A percentile compares a stretch with the other conserved stretches of the same genome.
phyloP scores from a whole-genome alignment of 2,113 vertebrate species.

The Puffinus mauretanicus region DNA sequence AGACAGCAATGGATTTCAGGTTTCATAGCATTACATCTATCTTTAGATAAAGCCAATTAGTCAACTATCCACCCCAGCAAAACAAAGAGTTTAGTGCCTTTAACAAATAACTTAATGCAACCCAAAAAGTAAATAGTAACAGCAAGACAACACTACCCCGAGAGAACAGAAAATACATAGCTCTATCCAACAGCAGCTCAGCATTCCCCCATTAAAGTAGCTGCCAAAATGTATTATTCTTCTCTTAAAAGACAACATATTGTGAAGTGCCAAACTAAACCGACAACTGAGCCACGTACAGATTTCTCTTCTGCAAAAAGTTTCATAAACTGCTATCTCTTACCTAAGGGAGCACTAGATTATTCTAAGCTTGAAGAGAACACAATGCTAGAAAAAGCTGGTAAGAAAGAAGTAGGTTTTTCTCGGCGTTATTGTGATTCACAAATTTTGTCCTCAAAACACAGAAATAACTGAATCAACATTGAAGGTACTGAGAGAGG shows the following conservation, averaged over 20 bases:
- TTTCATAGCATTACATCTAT: background rate
- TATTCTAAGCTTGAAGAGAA: background rate
- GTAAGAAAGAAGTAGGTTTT: background rate
- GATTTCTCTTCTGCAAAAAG: background rate
- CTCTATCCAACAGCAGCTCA: background rate
- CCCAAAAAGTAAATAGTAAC: background rate
- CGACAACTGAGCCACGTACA: background rate
- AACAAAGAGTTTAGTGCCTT: background rate
- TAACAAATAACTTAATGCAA: background rate
- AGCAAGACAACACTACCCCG: background rate
- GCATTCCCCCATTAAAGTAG: background rate
- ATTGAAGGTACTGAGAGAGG: background rate
- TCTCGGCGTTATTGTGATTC: background rate
- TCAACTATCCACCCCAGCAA: background rate
- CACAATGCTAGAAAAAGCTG: background rate
- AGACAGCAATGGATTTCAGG: background rate
- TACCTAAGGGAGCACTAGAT: background rate
- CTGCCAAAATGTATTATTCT: background rate
- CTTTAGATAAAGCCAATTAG: background rate
- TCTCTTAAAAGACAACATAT: background rate
- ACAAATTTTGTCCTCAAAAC: background rate
- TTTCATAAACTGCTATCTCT: background rate
- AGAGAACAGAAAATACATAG: background rate
- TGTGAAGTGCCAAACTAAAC: background rate
- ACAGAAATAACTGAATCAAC: background rate